phyloP scores from a whole-genome alignment of 1,140 invertebrate species.

The Sycophaga agraensis region DNA sequence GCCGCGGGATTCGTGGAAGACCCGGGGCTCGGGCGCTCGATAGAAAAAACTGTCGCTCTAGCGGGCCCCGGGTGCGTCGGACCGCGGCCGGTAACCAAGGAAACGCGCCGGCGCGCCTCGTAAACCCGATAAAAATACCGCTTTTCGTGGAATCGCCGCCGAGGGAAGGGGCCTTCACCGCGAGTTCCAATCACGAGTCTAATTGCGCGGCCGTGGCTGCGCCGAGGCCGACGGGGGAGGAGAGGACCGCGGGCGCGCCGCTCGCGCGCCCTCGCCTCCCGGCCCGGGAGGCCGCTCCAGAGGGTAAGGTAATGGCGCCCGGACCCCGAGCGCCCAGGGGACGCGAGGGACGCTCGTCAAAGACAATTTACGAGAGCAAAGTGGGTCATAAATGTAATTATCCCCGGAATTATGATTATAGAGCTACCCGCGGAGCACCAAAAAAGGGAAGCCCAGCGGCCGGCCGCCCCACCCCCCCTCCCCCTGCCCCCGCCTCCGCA shows the following conservation, averaged over 20 bases:
- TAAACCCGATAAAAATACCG: neutral
- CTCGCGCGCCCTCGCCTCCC: no score
- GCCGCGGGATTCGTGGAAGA: no score
- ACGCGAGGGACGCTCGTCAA: conserved; percentile 33
- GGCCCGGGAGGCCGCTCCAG: neutral
- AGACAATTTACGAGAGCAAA: conserved; percentile 55
- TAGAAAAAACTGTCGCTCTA: no score
- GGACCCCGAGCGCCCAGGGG: no score
- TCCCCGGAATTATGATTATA: conserved; percentile 55
- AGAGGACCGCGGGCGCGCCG: neutral
- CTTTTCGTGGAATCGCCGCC: conserved; percentile 3
- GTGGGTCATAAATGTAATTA: conserved; percentile 58
- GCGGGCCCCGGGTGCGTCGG: no score
- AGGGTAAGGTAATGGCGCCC: neutral
- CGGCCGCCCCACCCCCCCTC: no score
- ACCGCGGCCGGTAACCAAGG: no score
- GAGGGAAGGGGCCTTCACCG: no score
- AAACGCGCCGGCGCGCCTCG: no score
- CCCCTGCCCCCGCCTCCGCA: no score
- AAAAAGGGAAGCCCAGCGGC: no score
- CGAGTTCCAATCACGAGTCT: conserved; percentile 34
- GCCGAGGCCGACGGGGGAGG: neutral
- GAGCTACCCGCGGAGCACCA: conserved; percentile 38
- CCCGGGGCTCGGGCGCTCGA: no score
- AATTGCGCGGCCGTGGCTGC: conserved; percentile 32